Conservation (phyloP, 37 sponge, comb jelly and placozoan genomes). For the Chondrilla cf. caribensis region DNA sequence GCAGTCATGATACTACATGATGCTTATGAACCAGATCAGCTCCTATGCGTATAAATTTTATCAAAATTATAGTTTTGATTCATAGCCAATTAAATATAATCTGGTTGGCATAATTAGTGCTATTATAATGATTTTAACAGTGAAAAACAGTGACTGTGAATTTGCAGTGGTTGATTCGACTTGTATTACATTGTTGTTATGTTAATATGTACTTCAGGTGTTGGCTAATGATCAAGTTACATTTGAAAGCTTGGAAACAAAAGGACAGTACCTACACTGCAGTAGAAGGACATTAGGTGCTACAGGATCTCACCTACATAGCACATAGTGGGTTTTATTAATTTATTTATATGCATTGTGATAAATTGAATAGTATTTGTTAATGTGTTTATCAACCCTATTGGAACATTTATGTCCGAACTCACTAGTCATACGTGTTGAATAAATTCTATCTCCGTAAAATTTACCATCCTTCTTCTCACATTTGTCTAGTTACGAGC, state of each 20-base stretch:
- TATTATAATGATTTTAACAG: too few species aligned
- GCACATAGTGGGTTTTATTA: conserved; percentile 20
- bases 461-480: too few species aligned
- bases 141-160: too few species aligned
- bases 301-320: not conserved
- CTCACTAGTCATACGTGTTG: not conserved
- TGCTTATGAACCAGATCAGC: too few species aligned
- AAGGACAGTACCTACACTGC: conserved; percentile 66
- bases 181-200: too few species aligned
- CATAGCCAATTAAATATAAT: too few species aligned
- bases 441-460: too few species aligned
- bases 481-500: conserved; percentile 69
- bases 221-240: conserved; percentile 50
- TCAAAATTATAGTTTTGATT: too few species aligned
- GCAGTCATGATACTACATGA: not conserved
- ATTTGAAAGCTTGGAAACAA: conserved; percentile 58
- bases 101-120: too few species aligned
- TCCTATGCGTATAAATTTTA: too few species aligned
- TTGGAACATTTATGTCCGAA: not conserved
- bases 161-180: too few species aligned
- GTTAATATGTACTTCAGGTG: conserved; percentile 32
- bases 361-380: not conserved
- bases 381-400: not conserved
- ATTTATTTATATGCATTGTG: too few species aligned
- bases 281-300: conserved; percentile 27